Evolutionary conservation across 2,888 invertebrate species (phyloP), one percentile per base, ranked within the genome.

Genomic region (Dioctria linearis): DNA sequence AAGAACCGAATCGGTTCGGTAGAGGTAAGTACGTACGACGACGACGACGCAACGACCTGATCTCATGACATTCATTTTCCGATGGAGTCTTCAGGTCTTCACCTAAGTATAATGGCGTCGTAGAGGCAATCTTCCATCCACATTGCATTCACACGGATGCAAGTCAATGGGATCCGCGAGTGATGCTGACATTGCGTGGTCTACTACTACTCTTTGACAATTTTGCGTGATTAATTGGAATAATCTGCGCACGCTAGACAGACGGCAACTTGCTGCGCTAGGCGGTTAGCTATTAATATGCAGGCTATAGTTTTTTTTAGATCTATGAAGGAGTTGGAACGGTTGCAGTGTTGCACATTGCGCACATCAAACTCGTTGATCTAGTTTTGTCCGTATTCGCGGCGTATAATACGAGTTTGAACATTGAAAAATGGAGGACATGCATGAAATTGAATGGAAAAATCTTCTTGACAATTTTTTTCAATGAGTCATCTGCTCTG

Each of bases 121-220:
- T 25, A 51, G 49, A 4, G 8, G 59, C 59, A 61, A 75, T 59
- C 43, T 61, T 42, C 25, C 0, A 25, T 25, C 59, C 43, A 59
- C 43, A 59, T 59, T 75, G 61, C 57, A 13, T 39, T 46, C 43
- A 40, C 73, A 54, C 59, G 61, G 42, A 75, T 75, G 75, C 75
- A 75, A 65, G 75, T 61, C 75, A 59, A 59, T 61, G 75, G 75
- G 75, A 46, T 75, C 25, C 25, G 25, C 75, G 61, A 61, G 49
- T 40, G 63, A 78, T 40, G 78, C 54, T 76, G 76, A 76, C 63
- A 63, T 46, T 78, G 78, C 78, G 80, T 81, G 80, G 80, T 81
- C 78, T 65, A 78, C 65, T 81, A 78, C 80, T 78, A 81, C 78
- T 81, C 78, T 81, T 81, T 81, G 80, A 81, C 80, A 81, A 63